Evolutionary conservation across 1,140 invertebrate genomes (phyloP).

Genomic region (Trachymyrmex cornetzi): DNA sequence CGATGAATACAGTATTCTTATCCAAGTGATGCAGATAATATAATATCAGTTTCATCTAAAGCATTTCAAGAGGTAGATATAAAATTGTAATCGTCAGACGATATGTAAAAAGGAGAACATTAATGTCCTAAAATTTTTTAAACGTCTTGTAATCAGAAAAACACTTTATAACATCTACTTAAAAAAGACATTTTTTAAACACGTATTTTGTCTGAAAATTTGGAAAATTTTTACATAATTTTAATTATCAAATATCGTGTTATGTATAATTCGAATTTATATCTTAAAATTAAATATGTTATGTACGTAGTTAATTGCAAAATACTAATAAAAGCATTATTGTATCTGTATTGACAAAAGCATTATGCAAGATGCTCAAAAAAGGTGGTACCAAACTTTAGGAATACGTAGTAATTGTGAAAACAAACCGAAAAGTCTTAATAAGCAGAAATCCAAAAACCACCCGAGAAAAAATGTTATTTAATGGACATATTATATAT

Average conservation of each 20-base stretch:
- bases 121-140: neutral
- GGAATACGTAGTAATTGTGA: no score
- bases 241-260: neutral
- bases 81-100: constrained; percentile 7
- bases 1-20: neutral
- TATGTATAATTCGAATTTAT: neutral
- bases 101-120: neutral
- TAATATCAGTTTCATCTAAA: neutral
- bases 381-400: no score
- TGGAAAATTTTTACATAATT: neutral
- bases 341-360: no score
- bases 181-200: neutral
- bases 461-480: no score
- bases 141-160: neutral
- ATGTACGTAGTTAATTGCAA: no score
- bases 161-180: neutral
- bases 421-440: no score
- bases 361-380: no score
- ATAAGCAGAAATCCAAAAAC: no score
- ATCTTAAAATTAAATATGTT: neutral
- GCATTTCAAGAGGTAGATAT: neutral
- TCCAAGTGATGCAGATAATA: neutral
- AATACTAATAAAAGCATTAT: no score
- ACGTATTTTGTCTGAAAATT: neutral
- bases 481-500: no score